Percentiles rank a stretch among this genome's conserved stretches.
Evolutionary conservation across 2,113 vertebrate genomes (phyloP).

Genomic region (Scytalopus superciliaris): DNA sequence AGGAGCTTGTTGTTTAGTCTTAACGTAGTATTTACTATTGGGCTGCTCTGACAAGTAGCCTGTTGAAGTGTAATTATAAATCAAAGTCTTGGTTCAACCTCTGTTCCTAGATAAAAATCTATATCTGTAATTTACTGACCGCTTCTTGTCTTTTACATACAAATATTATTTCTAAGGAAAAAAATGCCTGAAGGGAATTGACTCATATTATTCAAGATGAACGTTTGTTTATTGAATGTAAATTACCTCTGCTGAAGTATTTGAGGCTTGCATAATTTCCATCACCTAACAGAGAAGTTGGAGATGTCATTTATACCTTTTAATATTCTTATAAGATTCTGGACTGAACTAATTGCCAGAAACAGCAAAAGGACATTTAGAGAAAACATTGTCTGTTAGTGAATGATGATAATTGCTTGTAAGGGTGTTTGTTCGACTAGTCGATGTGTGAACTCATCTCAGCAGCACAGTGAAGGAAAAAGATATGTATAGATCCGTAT

Average conservation of each 20-base stretch:
- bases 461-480: not conserved
- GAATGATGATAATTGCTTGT: not conserved
- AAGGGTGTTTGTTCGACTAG: not conserved
- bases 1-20: not conserved
- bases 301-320: not conserved
- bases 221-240: constrained; percentile 29
- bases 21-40: not conserved
- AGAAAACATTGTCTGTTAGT: not conserved
- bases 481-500: not conserved
- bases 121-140: constrained; percentile 37
- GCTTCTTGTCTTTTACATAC: constrained; percentile 39
- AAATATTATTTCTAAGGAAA: constrained; percentile 50
- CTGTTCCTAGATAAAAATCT: constrained; percentile 56
- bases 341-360: not conserved
- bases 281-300: not conserved
- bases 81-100: constrained; percentile 37
- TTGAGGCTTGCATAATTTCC: constrained; percentile 42
- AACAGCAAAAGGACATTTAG: not conserved
- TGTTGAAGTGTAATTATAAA: constrained; percentile 54
- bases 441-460: not conserved
- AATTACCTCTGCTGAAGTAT: constrained; percentile 34
- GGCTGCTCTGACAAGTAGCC: constrained; percentile 43
- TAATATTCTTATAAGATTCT: not conserved
- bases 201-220: constrained; percentile 39
- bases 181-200: constrained; percentile 50